Evolutionary conservation across 2,113 vertebrate genomes (phyloP).

Genomic region (Etheostoma spectabile): DNA sequence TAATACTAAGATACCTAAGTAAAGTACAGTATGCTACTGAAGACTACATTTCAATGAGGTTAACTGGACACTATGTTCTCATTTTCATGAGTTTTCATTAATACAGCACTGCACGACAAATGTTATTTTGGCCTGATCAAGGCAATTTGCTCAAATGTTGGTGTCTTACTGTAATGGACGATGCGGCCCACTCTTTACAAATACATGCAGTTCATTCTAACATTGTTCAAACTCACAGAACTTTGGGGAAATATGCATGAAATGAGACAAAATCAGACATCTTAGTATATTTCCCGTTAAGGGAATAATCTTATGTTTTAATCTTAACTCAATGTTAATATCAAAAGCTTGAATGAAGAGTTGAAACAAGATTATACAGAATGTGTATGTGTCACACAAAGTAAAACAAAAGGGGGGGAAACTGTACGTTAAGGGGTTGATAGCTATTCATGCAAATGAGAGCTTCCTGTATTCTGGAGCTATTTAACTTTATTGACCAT

Average conservation of each 20-base stretch:
- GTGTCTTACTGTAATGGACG: background rate
- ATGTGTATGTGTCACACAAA: background rate
- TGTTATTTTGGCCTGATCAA: background rate
- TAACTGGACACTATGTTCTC: background rate
- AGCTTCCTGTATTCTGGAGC: background rate
- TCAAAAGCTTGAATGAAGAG: background rate
- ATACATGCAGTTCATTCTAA: background rate
- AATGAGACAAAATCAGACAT: too few relatives aligned
- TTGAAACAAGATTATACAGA: background rate
- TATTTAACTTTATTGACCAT: slow-evolving; percentile 6
- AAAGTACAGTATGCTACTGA: background rate
- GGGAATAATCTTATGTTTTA: background rate
- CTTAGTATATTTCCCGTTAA: background rate
- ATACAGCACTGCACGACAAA: background rate
- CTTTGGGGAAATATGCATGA: background rate
- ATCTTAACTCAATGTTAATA: background rate
- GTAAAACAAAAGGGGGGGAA: background rate
- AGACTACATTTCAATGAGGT: background rate
- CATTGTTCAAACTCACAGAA: background rate
- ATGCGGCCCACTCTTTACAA: background rate
- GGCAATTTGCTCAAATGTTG: background rate
- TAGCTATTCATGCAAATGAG: background rate
- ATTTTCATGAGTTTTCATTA: background rate
- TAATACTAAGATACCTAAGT: too few relatives aligned
- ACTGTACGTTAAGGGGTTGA: background rate